Conservation (phyloP, 2,797 vertebrate genomes). For the Pangasius macronema region DNA sequence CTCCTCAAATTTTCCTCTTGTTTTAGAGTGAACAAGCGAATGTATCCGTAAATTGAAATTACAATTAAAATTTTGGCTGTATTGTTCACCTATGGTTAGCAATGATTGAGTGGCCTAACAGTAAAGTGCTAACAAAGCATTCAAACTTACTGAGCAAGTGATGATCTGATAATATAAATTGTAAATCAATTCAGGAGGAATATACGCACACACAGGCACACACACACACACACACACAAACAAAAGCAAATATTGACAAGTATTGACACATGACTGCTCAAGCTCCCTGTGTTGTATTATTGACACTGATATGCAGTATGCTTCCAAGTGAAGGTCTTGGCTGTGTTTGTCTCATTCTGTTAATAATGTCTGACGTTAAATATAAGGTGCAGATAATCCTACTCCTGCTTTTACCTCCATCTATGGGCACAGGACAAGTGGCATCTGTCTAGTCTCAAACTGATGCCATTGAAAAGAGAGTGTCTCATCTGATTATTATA, state of each 20-base stretch:
- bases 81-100: background rate
- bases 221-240: background rate
- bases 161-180: background rate
- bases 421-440: constrained; percentile 50
- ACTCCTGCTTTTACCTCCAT: constrained; percentile 42
- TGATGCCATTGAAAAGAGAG: constrained; percentile 46
- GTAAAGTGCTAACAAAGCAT: background rate
- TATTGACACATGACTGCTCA: background rate
- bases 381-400: constrained; percentile 37
- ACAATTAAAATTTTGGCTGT: background rate
- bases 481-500: constrained; percentile 48
- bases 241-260: constrained; percentile 22
- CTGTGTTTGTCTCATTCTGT: constrained; percentile 32
- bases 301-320: background rate
- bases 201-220: background rate
- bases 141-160: background rate
- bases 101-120: background rate
- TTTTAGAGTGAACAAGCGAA: background rate
- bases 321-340: constrained; percentile 12
- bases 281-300: constrained; percentile 13
- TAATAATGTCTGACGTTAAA: constrained; percentile 29
- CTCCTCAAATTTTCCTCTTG: background rate
- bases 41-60: background rate
- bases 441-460: constrained; percentile 49
- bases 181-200: background rate